phyloP scores from a whole-genome alignment of 2,113 vertebrate genomes.

The Chamaea fasciata region DNA sequence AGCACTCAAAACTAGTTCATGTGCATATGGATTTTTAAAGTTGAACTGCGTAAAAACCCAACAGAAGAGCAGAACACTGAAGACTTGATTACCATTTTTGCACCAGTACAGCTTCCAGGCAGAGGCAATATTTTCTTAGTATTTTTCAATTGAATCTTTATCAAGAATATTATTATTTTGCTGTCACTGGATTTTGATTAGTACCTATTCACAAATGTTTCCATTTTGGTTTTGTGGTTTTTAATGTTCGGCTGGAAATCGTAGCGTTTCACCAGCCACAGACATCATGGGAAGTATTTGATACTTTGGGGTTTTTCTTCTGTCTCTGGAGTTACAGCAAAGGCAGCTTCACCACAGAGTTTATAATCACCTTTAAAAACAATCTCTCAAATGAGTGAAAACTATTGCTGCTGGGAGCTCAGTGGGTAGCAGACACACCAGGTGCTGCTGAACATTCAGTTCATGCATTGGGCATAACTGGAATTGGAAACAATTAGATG shows the following conservation, averaged over 20 bases:
- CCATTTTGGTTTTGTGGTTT: neutral
- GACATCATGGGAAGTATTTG: neutral
- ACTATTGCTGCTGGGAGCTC: neutral
- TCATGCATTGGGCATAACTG: neutral
- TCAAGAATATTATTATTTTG: neutral
- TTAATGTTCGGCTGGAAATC: neutral
- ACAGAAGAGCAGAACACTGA: neutral
- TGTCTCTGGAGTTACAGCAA: neutral
- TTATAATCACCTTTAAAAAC: neutral
- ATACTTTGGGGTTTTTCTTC: neutral
- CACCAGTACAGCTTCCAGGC: neutral
- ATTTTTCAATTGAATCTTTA: neutral
- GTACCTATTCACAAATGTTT: neutral
- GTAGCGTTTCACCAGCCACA: neutral
- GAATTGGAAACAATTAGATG: constrained; percentile 6
- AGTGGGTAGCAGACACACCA: neutral
- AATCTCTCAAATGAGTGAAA: neutral
- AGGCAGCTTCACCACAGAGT: neutral
- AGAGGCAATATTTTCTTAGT: neutral
- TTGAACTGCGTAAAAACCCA: neutral
- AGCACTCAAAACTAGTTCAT: neutral
- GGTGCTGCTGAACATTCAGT: neutral
- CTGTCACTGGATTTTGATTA: neutral
- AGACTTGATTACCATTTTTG: neutral
- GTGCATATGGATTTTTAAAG: neutral